Conservation (phyloP, 2,888 invertebrate genomes). For the Melanophora roralis region DNA sequence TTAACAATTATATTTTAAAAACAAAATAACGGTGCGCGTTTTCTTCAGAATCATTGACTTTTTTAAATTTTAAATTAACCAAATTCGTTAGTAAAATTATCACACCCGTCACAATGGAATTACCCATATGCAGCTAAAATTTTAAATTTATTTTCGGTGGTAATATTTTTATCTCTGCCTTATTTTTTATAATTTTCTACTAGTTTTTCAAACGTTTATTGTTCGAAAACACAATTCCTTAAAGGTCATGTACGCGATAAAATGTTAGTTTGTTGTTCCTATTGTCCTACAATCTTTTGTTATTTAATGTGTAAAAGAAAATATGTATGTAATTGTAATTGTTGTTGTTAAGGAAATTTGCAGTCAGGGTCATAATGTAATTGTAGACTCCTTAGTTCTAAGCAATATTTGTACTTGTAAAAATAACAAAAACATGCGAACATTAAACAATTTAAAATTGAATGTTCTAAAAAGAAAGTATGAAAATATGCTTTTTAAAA, state of each 20-base stretch:
- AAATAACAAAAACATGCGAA: too few species aligned
- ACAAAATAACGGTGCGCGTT: too few species aligned
- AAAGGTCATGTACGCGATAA: slow-evolving; percentile 53
- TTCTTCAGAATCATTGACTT: too few species aligned
- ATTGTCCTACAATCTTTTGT: slow-evolving; percentile 29
- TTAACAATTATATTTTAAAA: too few species aligned
- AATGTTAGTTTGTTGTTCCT: neutral
- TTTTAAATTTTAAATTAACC: too few species aligned
- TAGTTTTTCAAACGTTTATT: slow-evolving; percentile 23
- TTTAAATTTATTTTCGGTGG: neutral
- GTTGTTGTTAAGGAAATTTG: slow-evolving; percentile 13
- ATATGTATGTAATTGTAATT: too few species aligned
- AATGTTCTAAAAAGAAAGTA: too few species aligned
- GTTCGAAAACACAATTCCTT: slow-evolving; percentile 45
- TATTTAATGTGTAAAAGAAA: neutral
- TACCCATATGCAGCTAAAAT: too few species aligned
- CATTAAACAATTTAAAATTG: too few species aligned
- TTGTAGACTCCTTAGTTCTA: slow-evolving; percentile 23
- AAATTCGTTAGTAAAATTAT: too few species aligned
- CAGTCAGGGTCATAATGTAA: slow-evolving; percentile 42
- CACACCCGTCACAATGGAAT: too few species aligned
- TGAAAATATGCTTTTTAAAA: too few species aligned
- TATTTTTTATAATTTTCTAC: neutral
- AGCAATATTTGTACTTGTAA: slow-evolving; percentile 10
- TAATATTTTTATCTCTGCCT: slow-evolving; percentile 2